Percentiles rank a stretch among this genome's conserved stretches.
phyloP scores from a whole-genome alignment of 2,888 invertebrate genomes.

The Zeuzera pyrina region DNA sequence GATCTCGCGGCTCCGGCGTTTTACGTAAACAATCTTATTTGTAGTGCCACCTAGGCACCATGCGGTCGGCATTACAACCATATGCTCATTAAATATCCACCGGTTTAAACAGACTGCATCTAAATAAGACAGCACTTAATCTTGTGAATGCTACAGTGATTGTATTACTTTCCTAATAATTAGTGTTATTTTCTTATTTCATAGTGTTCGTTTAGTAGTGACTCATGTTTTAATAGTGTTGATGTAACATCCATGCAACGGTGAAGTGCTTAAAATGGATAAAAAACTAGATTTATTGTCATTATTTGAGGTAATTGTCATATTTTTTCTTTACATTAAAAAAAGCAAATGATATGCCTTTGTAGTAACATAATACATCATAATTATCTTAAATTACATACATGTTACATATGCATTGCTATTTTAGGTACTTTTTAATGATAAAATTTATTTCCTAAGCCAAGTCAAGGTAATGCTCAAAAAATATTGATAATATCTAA shows the following conservation, averaged over 20 bases:
- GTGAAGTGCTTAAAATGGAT: slow-evolving; percentile 52
- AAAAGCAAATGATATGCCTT: no score
- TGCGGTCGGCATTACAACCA: slow-evolving; percentile 55
- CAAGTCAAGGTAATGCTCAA: no score
- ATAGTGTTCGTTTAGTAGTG: slow-evolving; percentile 28
- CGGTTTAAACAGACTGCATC: slow-evolving; percentile 18
- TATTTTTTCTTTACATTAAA: no score
- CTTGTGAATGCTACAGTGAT: slow-evolving; percentile 23
- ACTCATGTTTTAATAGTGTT: slow-evolving; percentile 34
- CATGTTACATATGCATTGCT: no score
- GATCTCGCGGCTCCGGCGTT: slow-evolving; percentile 24
- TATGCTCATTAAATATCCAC: slow-evolving; percentile 43
- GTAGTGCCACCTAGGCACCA: slow-evolving; percentile 69
- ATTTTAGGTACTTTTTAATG: no score
- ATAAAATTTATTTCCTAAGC: no score
- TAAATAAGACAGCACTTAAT: no score
- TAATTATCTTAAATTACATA: no score
- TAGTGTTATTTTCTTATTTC: no score
- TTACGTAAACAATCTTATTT: slow-evolving; percentile 45
- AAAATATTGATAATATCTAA: no score
- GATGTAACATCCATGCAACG: slow-evolving; percentile 36
- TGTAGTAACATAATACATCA: no score
- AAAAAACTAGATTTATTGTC: slow-evolving; percentile 66
- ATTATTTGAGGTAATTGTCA: slow-evolving; percentile 64
- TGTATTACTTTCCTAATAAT: slow-evolving; percentile 13